Conservation (phyloP, 1,140 invertebrate genomes). For the Eciton burchellii region DNA sequence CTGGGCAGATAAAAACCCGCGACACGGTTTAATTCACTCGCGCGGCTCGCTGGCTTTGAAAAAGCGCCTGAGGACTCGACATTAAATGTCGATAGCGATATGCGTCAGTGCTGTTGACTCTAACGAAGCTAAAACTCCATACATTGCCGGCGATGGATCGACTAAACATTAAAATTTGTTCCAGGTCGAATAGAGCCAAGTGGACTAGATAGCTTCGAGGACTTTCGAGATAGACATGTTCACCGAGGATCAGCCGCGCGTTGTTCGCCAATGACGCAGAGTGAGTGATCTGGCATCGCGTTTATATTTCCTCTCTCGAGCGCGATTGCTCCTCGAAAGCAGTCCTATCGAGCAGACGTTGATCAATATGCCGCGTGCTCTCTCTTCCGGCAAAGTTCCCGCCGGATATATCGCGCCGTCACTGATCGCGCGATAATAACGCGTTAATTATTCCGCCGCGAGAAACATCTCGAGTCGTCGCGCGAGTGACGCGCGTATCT, state of each 20-base stretch:
- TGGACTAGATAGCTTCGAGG: conserved; percentile 42
- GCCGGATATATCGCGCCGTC: not conserved
- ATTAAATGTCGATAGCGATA: conserved; percentile 41
- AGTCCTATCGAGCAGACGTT: not conserved
- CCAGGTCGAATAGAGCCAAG: conserved; percentile 20
- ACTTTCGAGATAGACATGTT: conserved; percentile 69
- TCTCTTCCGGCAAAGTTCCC: not conserved
- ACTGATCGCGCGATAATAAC: not conserved
- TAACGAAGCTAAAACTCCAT: conserved; percentile 50
- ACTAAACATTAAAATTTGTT: conserved; percentile 57
- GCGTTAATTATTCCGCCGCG: not conserved
- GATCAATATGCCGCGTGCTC: not conserved
- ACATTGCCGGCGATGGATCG: conserved; percentile 1
- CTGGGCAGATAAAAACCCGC: conserved; percentile 24
- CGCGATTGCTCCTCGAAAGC: not conserved
- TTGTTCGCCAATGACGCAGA: conserved; percentile 70
- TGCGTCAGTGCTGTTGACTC: conserved; percentile 38
- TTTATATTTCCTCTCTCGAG: not conserved
- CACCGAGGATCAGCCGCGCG: conserved; percentile 46
- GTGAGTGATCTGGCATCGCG: conserved; percentile 46
- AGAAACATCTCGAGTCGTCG: too few relatives aligned
- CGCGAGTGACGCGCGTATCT: too few relatives aligned
- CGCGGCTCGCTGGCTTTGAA: conserved; percentile 19
- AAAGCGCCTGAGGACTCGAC: conserved; percentile 41
- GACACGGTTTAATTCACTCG: conserved; percentile 33